Evolutionary conservation across 2,797 vertebrate genomes (phyloP).

Genomic region (Acrossocheilus wenchowensis): DNA sequence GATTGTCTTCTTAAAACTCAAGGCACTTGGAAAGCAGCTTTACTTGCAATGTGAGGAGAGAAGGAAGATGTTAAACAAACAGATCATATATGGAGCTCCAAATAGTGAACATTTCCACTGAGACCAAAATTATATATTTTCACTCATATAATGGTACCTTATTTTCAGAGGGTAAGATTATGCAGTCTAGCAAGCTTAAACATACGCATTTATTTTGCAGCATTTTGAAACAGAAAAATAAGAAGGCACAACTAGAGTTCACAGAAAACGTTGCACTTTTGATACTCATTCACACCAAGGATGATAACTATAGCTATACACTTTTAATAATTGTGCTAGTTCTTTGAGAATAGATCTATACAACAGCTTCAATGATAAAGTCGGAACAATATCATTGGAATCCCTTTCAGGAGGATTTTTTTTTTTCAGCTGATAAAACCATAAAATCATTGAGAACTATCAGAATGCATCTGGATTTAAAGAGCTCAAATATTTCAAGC

Average conservation of each 20-base stretch:
- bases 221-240: not conserved
- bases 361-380: not conserved
- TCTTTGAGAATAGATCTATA: not conserved
- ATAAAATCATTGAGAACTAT: not conserved
- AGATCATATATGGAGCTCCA: not conserved
- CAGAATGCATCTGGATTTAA: not conserved
- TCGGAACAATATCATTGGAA: not conserved
- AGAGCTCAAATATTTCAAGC: not conserved
- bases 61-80: slow-evolving; percentile 19
- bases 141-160: slow-evolving; percentile 23
- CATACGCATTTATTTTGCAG: slow-evolving; percentile 14
- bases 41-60: slow-evolving; percentile 8
- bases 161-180: slow-evolving; percentile 33
- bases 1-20: not conserved
- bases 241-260: not conserved
- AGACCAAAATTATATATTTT: slow-evolving; percentile 34
- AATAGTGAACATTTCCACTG: slow-evolving; percentile 35
- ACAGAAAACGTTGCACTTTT: not conserved
- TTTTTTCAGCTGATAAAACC: not conserved
- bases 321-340: not conserved
- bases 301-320: not conserved
- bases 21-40: not conserved
- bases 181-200: slow-evolving; percentile 14
- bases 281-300: not conserved
- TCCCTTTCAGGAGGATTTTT: not conserved